Evolutionary conservation across 2,888 invertebrate species (phyloP).

Genomic region (Ormyrus pomaceus): DNA sequence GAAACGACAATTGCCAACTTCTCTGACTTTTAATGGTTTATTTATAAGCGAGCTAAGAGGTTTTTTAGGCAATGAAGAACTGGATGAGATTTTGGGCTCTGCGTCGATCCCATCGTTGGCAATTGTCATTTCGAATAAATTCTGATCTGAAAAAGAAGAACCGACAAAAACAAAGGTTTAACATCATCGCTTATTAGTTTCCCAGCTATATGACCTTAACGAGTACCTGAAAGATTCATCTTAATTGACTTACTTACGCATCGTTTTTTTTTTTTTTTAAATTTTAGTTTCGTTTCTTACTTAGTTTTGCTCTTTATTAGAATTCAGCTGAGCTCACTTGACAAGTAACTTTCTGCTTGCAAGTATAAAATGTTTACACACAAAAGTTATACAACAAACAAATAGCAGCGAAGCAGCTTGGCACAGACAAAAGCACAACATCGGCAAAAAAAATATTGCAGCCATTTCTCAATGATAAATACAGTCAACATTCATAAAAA

Average conservation of each 20-base stretch:
- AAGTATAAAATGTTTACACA: conserved; percentile 3
- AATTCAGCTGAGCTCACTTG: not conserved
- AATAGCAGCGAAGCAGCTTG: conserved; percentile 59
- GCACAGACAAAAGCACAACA: conserved; percentile 50
- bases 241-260: too few species aligned
- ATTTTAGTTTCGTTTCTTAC: conserved; percentile 16
- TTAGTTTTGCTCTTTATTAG: conserved; percentile 11
- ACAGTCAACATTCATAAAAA: too few species aligned
- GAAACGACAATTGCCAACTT: too few species aligned
- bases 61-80: too few species aligned
- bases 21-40: too few species aligned
- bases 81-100: too few species aligned
- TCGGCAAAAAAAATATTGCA: conserved; percentile 23
- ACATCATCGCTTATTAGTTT: conserved; percentile 22
- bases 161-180: conserved; percentile 50
- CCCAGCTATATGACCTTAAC: conserved; percentile 17
- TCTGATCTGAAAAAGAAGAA: conserved; percentile 61
- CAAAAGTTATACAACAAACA: conserved; percentile 41
- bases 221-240: conserved; percentile 37
- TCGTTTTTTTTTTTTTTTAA: not conserved
- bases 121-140: conserved; percentile 70
- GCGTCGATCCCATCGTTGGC: conserved; percentile 53
- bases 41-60: too few species aligned
- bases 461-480: conserved; percentile 14
- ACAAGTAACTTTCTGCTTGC: not conserved